Evolutionary conservation across 2,797 vertebrate genomes (phyloP).

Genomic region (Ctenochaetus hawaiiensis): DNA sequence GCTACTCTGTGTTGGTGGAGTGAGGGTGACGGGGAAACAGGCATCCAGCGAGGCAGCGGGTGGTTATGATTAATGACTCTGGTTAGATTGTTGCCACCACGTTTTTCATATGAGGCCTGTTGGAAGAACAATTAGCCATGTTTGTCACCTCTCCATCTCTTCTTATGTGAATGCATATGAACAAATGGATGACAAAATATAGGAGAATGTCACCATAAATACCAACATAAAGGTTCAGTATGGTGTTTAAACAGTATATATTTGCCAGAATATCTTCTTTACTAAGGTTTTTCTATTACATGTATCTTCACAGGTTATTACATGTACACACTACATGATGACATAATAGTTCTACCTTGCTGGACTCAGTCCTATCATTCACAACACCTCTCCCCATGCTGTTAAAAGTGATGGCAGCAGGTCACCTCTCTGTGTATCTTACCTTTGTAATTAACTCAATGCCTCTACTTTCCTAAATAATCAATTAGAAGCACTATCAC

Average conservation of each 20-base stretch:
- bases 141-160: background rate
- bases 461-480: conserved; percentile 61
- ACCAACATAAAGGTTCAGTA: background rate
- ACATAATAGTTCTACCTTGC: background rate
- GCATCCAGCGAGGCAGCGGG: conserved; percentile 67
- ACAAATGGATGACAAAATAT: background rate
- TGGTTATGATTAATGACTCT: conserved; percentile 67
- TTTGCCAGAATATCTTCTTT: background rate
- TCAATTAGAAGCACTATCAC: conserved; percentile 48
- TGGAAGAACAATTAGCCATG: conserved; percentile 11
- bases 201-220: background rate
- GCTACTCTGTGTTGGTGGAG: conserved; percentile 77
- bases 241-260: background rate
- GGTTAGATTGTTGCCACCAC: conserved; percentile 61
- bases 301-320: background rate
- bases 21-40: conserved; percentile 71
- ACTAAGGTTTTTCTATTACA: background rate
- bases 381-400: conserved; percentile 3
- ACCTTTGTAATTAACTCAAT: conserved; percentile 40
- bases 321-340: background rate
- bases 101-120: conserved; percentile 42
- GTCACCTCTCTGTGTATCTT: conserved; percentile 41
- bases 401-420: conserved; percentile 15
- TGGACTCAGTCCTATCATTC: background rate
- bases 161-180: background rate